Evolutionary conservation across 2,888 invertebrate species (phyloP).

Genomic region (Caenorhabditis sp.): DNA sequence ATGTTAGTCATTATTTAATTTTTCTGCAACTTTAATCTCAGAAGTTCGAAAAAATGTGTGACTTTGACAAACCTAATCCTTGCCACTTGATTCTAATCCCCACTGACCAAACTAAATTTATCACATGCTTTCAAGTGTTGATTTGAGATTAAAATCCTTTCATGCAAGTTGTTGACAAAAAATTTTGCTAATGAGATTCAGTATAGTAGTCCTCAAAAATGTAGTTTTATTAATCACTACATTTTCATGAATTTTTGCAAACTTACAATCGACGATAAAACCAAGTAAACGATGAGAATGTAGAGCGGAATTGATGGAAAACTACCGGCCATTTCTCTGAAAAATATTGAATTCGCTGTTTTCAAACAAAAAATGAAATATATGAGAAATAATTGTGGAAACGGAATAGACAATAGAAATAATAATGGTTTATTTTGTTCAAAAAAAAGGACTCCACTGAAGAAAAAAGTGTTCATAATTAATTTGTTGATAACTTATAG

Average conservation of each 20-base stretch:
- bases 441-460: neutral
- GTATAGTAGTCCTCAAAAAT: neutral
- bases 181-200: neutral
- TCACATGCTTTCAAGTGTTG: no score
- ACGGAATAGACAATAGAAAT: neutral
- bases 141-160: no score
- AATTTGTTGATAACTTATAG: neutral
- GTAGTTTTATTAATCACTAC: neutral
- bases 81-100: no score
- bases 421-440: neutral
- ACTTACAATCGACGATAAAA: neutral
- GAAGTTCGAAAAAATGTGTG: no score
- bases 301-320: conserved; percentile 3
- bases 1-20: no score
- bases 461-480: neutral
- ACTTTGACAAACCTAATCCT: no score
- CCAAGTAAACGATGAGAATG: neutral
- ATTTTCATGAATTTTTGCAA: neutral
- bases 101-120: no score
- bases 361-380: neutral
- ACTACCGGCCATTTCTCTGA: neutral
- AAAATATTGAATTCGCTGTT: neutral
- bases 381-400: neutral
- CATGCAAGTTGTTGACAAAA: no score
- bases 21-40: no score